A percentile compares a stretch with the other conserved stretches of the same genome.
phyloP scores from a whole-genome alignment of 2,113 vertebrate species.

The Girardinichthys multiradiatus region DNA sequence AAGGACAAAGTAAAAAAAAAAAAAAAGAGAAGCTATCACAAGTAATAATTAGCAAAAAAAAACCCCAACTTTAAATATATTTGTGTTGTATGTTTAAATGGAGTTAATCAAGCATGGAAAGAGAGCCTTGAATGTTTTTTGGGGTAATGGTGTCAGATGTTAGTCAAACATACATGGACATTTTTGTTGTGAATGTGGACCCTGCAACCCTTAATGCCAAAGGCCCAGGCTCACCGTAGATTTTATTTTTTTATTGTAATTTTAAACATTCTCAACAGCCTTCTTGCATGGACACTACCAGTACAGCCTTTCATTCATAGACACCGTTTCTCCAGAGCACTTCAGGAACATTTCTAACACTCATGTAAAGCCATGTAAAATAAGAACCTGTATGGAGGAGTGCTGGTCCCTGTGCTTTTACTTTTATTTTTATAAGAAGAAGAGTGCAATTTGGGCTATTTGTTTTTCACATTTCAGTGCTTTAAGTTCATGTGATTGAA shows the following conservation, averaged over 20 bases:
- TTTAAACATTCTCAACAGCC: constrained; percentile 40
- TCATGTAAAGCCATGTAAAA: constrained; percentile 43
- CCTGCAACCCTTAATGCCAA: constrained; percentile 69
- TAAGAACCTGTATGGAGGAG: constrained; percentile 28
- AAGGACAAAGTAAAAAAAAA: constrained; percentile 61
- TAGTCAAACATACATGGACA: constrained; percentile 33
- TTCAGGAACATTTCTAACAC: constrained; percentile 43
- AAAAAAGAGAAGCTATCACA: constrained; percentile 27
- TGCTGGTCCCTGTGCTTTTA: constrained; percentile 43
- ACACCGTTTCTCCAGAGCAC: constrained; percentile 43
- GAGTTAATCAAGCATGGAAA: constrained; percentile 57
- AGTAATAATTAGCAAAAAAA: background rate
- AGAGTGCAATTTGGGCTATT: constrained; percentile 53
- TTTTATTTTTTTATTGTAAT: constrained; percentile 2
- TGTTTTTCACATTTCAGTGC: constrained; percentile 65
- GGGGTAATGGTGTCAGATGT: constrained; percentile 52
- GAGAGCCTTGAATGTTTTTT: constrained; percentile 74
- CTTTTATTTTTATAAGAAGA: constrained; percentile 37
- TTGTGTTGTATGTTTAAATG: constrained; percentile 37
- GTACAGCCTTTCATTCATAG: constrained; percentile 50
- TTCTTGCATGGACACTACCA: constrained; percentile 59
- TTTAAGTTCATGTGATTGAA: constrained; percentile 72
- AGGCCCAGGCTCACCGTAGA: constrained; percentile 64
- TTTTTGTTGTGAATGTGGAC: constrained; percentile 65
- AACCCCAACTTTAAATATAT: constrained; percentile 14